phyloP scores from a whole-genome alignment of 2,888 invertebrate species.

The Drosophila eohydei region DNA sequence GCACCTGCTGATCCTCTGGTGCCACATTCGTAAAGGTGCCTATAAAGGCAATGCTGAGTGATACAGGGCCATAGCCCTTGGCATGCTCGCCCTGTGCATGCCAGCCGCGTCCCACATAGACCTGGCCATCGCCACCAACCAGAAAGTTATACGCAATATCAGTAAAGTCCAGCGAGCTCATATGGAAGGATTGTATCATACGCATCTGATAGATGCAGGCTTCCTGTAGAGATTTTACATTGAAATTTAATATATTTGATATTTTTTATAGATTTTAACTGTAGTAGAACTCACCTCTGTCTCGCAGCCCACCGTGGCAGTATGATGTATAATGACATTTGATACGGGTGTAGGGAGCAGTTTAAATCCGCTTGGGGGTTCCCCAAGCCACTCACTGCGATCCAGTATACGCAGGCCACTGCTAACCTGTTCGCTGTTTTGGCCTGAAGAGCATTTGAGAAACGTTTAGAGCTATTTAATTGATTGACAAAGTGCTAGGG shows the following conservation, averaged over 20 bases:
- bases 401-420: conserved; percentile 61
- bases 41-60: conserved; percentile 91
- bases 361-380: conserved; percentile 54
- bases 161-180: conserved; percentile 87
- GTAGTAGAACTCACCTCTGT: conserved; percentile 49
- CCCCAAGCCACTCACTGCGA: conserved; percentile 73
- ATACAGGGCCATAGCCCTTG: conserved; percentile 87
- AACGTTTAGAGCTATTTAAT: neutral
- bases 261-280: neutral
- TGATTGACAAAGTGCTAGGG: too few species aligned
- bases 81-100: conserved; percentile 89
- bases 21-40: conserved; percentile 88
- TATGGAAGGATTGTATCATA: conserved; percentile 89
- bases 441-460: conserved; percentile 14
- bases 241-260: too few species aligned
- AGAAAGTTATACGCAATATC: conserved; percentile 93
- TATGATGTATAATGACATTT: conserved; percentile 68
- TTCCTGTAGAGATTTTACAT: conserved; percentile 29
- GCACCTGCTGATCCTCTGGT: conserved; percentile 85
- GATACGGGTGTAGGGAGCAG: conserved; percentile 50
- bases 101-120: conserved; percentile 87
- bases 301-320: conserved; percentile 67
- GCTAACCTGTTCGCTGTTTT: conserved; percentile 19
- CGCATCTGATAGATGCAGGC: conserved; percentile 86
- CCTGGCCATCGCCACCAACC: conserved; percentile 87